A percentile compares a stretch with the other conserved stretches of the same genome.
Conservation (phyloP, 2,888 invertebrate genomes). For the Parnassius orleans region DNA sequence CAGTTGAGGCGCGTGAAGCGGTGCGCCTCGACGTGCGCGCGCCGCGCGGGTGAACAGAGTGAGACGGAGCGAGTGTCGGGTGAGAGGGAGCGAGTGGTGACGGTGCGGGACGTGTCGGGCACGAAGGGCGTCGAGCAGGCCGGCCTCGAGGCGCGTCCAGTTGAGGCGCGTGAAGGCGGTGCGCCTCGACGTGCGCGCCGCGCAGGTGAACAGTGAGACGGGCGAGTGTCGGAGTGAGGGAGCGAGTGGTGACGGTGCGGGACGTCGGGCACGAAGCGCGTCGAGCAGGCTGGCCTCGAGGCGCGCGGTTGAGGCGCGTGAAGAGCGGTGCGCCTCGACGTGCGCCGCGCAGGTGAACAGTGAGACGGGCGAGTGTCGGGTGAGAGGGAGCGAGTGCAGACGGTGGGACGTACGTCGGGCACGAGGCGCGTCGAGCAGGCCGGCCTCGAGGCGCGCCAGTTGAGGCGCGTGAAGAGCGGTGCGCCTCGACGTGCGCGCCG, state of each 20-base stretch:
- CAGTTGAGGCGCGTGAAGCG: constrained; percentile 91
- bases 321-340: constrained; percentile 85
- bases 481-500: constrained; percentile 79
- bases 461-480: constrained; percentile 87
- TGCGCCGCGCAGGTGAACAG: constrained; percentile 74
- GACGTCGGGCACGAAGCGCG: too few relatives aligned
- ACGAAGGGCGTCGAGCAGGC: neutral
- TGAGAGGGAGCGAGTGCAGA: neutral
- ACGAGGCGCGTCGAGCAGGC: neutral
- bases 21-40: constrained; percentile 81
- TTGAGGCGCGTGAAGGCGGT: constrained; percentile 88
- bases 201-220: too few relatives aligned
- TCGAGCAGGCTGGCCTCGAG: too few relatives aligned
- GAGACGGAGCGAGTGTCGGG: too few relatives aligned
- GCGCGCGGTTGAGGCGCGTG: too few relatives aligned
- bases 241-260: too few relatives aligned
- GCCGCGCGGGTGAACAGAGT: constrained; percentile 54
- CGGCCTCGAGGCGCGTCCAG: constrained; percentile 94
- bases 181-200: constrained; percentile 79
- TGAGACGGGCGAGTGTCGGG: neutral
- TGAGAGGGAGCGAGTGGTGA: too few relatives aligned
- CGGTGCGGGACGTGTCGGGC: neutral
- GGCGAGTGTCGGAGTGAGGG: too few relatives aligned
- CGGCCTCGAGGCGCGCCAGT: constrained; percentile 94
- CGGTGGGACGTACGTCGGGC: neutral